Conservation (phyloP, 1,140 invertebrate species). For the Orchestia grillus region DNA sequence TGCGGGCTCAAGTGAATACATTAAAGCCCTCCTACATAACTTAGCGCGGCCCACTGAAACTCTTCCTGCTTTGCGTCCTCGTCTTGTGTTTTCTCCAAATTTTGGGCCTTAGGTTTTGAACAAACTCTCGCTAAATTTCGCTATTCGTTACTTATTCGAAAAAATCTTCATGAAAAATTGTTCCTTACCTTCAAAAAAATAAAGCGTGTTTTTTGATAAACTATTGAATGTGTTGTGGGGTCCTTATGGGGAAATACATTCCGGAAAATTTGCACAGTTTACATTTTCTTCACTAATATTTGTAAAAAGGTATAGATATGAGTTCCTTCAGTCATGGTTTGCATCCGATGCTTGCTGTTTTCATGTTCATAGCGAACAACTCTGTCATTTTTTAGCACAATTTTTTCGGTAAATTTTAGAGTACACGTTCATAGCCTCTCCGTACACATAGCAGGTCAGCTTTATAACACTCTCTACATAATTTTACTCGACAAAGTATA, state of each 20-base stretch:
- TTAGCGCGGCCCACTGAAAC: background rate
- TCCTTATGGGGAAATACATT: background rate
- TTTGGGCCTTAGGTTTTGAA: background rate
- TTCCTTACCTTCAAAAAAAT: background rate
- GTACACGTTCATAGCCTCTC: too few relatives aligned
- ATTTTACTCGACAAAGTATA: too few relatives aligned
- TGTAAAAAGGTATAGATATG: background rate
- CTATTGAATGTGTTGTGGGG: background rate
- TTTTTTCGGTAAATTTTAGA: too few relatives aligned
- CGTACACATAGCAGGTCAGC: too few relatives aligned
- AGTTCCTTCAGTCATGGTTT: background rate
- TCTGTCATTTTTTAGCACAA: background rate
- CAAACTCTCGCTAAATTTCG: background rate
- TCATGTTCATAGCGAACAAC: background rate
- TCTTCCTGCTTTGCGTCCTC: background rate
- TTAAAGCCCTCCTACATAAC: slow-evolving; percentile 16
- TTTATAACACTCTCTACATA: too few relatives aligned
- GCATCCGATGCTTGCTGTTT: background rate
- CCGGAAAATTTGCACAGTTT: background rate
- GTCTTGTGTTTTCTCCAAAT: background rate
- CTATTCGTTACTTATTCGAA: background rate
- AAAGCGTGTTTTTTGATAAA: background rate
- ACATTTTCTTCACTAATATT: background rate
- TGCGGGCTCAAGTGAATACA: background rate
- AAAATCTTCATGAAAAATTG: background rate